Conservation (phyloP, 2,113 vertebrate species). For the Halcyon malimbica region DNA sequence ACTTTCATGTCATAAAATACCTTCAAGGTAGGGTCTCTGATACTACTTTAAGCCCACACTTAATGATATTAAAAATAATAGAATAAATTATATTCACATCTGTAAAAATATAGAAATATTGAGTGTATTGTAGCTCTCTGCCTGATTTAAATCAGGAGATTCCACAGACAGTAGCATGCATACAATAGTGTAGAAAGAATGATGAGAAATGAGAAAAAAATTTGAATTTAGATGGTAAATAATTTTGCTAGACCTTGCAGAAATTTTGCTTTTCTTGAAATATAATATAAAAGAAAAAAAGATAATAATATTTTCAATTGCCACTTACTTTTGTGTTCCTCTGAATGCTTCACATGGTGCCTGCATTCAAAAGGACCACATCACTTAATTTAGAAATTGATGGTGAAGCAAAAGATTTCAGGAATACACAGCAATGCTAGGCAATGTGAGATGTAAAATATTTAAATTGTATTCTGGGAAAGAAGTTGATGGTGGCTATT, state of each 20-base stretch:
- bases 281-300: not conserved
- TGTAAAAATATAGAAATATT: not conserved
- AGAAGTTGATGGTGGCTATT: not conserved
- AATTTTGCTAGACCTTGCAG: not conserved
- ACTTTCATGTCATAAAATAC: conserved; percentile 48
- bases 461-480: not conserved
- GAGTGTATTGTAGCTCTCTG: not conserved
- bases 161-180: not conserved
- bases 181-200: not conserved
- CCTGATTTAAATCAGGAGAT: not conserved
- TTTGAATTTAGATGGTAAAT: not conserved
- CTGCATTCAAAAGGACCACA: not conserved
- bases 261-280: not conserved
- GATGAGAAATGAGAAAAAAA: not conserved
- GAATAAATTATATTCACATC: conserved; percentile 37
- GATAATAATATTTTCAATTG: not conserved
- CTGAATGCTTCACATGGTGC: not conserved
- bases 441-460: not conserved
- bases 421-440: not conserved
- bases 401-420: not conserved
- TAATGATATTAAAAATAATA: conserved; percentile 44
- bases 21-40: conserved; percentile 34
- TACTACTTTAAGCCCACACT: not conserved
- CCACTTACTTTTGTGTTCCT: not conserved
- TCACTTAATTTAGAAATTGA: not conserved